phyloP scores from a whole-genome alignment of 2,113 vertebrate species.

The Nansenia antarctica region DNA sequence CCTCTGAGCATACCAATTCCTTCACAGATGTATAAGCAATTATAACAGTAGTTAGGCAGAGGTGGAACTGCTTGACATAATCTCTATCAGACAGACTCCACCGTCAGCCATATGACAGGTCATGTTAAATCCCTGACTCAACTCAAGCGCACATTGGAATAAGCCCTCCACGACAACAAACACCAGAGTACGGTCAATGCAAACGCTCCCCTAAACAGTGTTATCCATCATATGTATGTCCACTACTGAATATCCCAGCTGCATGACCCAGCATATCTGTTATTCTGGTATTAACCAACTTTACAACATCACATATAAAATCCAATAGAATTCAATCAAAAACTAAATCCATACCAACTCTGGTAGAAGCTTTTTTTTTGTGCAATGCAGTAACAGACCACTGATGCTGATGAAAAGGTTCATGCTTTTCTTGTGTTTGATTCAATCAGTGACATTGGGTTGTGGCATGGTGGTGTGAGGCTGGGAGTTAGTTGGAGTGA shows the following conservation, averaged over 20 bases:
- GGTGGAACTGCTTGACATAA: constrained; percentile 77
- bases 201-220: constrained; percentile 50
- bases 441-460: background rate
- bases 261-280: too few species aligned
- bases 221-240: constrained; percentile 45
- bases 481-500: background rate
- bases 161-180: constrained; percentile 57
- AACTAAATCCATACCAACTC: too few species aligned
- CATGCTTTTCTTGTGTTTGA: background rate
- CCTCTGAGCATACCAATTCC: constrained; percentile 75
- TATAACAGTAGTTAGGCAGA: constrained; percentile 79
- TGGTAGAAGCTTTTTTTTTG: too few species aligned
- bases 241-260: too few species aligned
- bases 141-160: constrained; percentile 66
- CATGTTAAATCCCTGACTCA: constrained; percentile 73
- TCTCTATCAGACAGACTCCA: constrained; percentile 67
- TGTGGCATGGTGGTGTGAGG: constrained; percentile 11
- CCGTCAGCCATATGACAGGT: constrained; percentile 72
- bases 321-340: too few species aligned
- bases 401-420: background rate
- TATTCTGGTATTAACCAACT: too few species aligned
- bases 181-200: constrained; percentile 35
- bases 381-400: too few species aligned
- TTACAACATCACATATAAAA: too few species aligned
- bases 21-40: constrained; percentile 82